A percentile compares a stretch with the other conserved stretches of the same genome.
Conservation (phyloP, 2,797 vertebrate genomes). For the Epinephelus malabaricus region DNA sequence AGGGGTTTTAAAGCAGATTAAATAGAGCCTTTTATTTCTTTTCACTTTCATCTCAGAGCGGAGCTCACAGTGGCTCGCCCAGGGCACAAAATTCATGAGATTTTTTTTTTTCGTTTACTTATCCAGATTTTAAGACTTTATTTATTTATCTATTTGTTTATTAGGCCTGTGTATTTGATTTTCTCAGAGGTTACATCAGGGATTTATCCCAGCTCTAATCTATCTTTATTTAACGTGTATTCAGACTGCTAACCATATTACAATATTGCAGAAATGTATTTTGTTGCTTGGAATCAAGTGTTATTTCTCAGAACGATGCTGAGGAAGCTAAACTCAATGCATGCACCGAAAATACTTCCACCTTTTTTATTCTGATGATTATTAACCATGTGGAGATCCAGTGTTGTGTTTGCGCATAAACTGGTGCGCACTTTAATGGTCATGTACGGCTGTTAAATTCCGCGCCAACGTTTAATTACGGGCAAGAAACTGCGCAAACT, state of each 20-base stretch:
- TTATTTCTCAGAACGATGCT: constrained; percentile 28
- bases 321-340: constrained; percentile 2
- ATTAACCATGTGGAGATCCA: constrained; percentile 9
- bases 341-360: constrained; percentile 4
- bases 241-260: constrained; percentile 53
- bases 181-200: constrained; percentile 74
- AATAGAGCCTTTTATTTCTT: constrained; percentile 98
- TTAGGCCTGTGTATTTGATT: constrained; percentile 76
- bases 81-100: constrained; percentile 93
- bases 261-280: constrained; percentile 51
- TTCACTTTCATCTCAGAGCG: constrained; percentile 99
- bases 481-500: constrained; percentile 32
- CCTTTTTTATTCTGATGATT: constrained; percentile 12
- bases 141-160: constrained; percentile 88
- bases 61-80: constrained; percentile 93
- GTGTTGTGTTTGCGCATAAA: constrained; percentile 10
- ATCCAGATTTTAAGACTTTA: constrained; percentile 87
- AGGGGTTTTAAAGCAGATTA: constrained; percentile 99
- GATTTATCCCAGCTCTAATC: constrained; percentile 79
- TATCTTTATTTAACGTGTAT: constrained; percentile 63
- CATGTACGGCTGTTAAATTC: not conserved
- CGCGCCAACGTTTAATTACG: constrained; percentile 40
- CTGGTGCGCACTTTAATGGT: constrained; percentile 70
- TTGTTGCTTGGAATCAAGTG: constrained; percentile 18
- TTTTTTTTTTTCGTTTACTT: constrained; percentile 83